Conservation (phyloP, 2,797 vertebrate species). For the Crocidura indochinensis region DNA sequence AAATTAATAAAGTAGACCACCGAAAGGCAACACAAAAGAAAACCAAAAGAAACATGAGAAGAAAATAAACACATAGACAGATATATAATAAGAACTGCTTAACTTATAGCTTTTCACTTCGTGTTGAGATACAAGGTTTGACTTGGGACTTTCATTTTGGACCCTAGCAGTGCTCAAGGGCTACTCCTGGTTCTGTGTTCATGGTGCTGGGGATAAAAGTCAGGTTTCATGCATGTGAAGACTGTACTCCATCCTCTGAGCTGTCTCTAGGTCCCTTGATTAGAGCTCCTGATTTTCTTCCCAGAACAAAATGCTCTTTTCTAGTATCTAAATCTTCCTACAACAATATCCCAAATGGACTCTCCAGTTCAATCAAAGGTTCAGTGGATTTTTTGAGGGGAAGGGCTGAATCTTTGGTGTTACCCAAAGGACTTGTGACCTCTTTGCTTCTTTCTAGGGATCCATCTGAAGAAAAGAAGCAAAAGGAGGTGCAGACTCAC, state of each 20-base stretch:
- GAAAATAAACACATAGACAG: not conserved
- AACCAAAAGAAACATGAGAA: conserved; percentile 37
- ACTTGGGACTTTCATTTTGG: too few relatives aligned
- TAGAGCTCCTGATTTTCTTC: not conserved
- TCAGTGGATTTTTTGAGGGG: not conserved
- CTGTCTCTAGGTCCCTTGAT: not conserved
- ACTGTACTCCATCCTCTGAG: too few relatives aligned
- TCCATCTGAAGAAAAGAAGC: not conserved
- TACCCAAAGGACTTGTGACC: not conserved
- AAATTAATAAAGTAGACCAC: conserved; percentile 37
- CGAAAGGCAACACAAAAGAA: not conserved
- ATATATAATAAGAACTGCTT: not conserved
- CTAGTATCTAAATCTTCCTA: not conserved
- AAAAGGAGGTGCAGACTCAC: not conserved
- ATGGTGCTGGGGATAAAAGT: too few relatives aligned
- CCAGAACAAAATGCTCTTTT: not conserved
- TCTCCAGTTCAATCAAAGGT: not conserved
- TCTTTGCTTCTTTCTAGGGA: not conserved
- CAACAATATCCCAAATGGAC: not conserved
- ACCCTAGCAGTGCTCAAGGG: too few relatives aligned
- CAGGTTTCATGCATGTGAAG: too few relatives aligned
- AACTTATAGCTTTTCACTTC: not conserved
- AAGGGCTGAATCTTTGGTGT: not conserved
- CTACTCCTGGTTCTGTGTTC: too few relatives aligned
- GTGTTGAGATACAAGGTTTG: not conserved